phyloP scores from a whole-genome alignment of 2,888 invertebrate species.

The Drosophila kokeensis region DNA sequence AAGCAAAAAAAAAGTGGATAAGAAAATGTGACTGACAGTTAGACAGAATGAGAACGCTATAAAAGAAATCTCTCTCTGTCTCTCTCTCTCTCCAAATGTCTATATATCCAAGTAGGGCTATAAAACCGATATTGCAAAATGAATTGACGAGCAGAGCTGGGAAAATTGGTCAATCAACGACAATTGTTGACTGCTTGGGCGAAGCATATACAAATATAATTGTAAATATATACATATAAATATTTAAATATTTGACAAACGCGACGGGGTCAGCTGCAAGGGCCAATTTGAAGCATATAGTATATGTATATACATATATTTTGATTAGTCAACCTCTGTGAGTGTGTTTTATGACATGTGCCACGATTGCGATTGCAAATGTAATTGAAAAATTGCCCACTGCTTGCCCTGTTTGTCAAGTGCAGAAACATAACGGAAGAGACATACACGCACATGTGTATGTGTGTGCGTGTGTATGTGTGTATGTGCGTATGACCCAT shows the following conservation, averaged over 20 bases:
- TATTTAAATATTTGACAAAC: conserved; percentile 50
- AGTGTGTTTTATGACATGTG: conserved; percentile 60
- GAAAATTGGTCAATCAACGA: conserved; percentile 76
- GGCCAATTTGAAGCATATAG: conserved; percentile 19
- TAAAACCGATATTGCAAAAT: conserved; percentile 50
- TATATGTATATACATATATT: conserved; percentile 5
- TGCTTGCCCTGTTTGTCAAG: conserved; percentile 62
- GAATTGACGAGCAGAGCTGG: conserved; percentile 41
- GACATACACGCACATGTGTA: conserved; percentile 19
- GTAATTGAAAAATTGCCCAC: conserved; percentile 73
- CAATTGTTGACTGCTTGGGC: conserved; percentile 69
- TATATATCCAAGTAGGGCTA: conserved; percentile 4
- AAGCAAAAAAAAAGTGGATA: conserved; percentile 24
- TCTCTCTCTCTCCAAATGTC: background rate
- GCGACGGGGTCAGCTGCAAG: conserved; percentile 51
- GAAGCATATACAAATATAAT: conserved; percentile 8
- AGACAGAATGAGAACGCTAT: conserved; percentile 22
- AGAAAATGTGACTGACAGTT: conserved; percentile 20
- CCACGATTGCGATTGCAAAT: conserved; percentile 39
- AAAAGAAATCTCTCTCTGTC: background rate
- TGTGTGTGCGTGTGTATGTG: conserved; percentile 1
- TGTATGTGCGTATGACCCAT: conserved; percentile 34
- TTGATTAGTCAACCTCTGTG: conserved; percentile 47
- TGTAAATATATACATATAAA: conserved; percentile 13
- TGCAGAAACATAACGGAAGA: conserved; percentile 53